These are phyloP conservation scores for Teleopsis dalmanni DNA, from an alignment of 1,140 invertebrate species.

Conservation along the genomic window DNA sequence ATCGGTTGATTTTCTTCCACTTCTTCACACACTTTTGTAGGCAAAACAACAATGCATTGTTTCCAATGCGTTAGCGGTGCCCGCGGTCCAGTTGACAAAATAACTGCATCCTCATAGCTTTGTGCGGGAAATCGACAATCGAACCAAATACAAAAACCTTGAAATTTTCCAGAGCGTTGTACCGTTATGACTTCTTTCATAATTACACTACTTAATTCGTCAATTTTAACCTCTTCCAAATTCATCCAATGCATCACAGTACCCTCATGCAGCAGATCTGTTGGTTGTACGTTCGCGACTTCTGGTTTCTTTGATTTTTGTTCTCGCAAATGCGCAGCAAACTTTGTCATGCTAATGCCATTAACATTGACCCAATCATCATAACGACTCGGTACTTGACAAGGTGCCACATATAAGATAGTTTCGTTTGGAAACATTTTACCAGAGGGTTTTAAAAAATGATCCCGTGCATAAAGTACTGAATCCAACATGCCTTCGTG, in stretches of 20 bases:
- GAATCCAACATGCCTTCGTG: conserved; percentile 98
- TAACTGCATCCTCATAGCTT: conserved; percentile 41
- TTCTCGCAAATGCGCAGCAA: conserved; percentile 47
- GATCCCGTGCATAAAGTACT: conserved; percentile 83
- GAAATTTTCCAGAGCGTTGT: conserved; percentile 55
- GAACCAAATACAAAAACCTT: conserved; percentile 66
- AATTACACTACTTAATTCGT: conserved; percentile 47
- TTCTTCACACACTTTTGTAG: conserved; percentile 45
- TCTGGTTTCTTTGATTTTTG: conserved; percentile 52
- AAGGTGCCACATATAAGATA: conserved; percentile 58
- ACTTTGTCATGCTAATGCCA: conserved; percentile 51
- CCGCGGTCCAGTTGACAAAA: conserved; percentile 66
- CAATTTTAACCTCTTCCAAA: conserved; percentile 47
- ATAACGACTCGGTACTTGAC: conserved; percentile 59
- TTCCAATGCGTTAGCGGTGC: conserved; percentile 90
- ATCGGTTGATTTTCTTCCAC: conserved; percentile 56
- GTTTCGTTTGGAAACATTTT: conserved; percentile 57
- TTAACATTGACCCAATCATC: conserved; percentile 52
- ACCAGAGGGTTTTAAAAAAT: conserved; percentile 76
- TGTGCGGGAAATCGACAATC: conserved; percentile 52
- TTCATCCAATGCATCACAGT: conserved; percentile 53
- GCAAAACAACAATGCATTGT: conserved; percentile 81
- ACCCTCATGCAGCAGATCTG: conserved; percentile 50
- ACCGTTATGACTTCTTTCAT: conserved; percentile 46
- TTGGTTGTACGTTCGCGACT: conserved; percentile 44